These are phyloP conservation scores for Adelphocoris suturalis DNA, from an alignment of 2,888 invertebrate species.

Conservation along the genomic window DNA sequence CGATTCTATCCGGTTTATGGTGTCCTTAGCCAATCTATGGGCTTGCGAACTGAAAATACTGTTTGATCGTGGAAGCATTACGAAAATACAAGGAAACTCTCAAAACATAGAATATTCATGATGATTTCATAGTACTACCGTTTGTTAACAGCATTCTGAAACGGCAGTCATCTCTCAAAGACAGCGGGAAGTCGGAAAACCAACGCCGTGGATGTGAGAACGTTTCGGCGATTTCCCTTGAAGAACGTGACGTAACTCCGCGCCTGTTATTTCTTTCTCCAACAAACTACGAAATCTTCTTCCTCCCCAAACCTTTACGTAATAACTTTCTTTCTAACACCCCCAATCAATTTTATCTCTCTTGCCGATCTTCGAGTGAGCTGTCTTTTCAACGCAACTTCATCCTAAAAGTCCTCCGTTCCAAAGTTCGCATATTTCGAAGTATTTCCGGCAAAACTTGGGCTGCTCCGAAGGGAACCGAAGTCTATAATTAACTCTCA, in stretches of 20 bases:
- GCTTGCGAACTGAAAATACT: too few species aligned
- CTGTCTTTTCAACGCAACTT: not conserved
- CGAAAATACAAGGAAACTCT: too few species aligned
- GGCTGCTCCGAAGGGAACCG: not conserved
- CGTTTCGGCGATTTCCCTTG: constrained; percentile 48
- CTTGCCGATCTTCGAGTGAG: not conserved
- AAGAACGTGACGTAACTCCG: constrained; percentile 35
- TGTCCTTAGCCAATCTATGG: too few species aligned
- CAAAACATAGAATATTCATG: too few species aligned
- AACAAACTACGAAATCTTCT: not conserved
- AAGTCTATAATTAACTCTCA: not conserved
- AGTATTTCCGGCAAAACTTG: not conserved
- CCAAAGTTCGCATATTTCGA: not conserved
- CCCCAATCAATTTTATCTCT: constrained; percentile 39
- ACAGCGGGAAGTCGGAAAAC: not conserved
- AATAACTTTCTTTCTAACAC: constrained; percentile 48
- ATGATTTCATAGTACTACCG: too few species aligned
- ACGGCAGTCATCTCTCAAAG: not conserved
- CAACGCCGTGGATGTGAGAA: not conserved
- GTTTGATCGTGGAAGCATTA: too few species aligned
- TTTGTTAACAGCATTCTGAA: too few species aligned
- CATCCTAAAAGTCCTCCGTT: not conserved
- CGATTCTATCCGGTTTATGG: too few species aligned
- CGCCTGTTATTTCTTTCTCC: not conserved
- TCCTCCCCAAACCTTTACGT: constrained; percentile 23